Evolutionary conservation across 1,140 invertebrate species (phyloP).

Genomic region (Drosophila tristis): DNA sequence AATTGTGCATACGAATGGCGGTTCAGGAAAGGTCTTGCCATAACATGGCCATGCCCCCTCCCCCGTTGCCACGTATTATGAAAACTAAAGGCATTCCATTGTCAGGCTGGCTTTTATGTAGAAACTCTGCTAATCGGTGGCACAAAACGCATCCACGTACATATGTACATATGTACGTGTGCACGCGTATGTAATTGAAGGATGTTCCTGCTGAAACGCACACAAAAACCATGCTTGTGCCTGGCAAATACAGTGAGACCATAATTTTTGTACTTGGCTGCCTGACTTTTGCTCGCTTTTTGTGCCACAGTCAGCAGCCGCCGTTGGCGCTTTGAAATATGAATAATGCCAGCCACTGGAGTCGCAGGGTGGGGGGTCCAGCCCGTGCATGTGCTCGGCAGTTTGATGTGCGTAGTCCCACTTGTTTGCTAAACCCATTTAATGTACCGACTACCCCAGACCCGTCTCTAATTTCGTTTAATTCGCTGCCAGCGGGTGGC

Average conservation of each 20-base stretch:
- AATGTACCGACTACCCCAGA: conserved; percentile 30
- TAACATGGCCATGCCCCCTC: not conserved
- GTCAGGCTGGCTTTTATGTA: conserved; percentile 62
- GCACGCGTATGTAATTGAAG: no score
- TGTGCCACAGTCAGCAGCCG: conserved; percentile 59
- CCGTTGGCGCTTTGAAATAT: conserved; percentile 70
- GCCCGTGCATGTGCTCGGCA: conserved; percentile 29
- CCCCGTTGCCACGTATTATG: conserved; percentile 27
- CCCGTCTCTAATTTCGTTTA: conserved; percentile 70
- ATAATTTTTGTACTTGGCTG: conserved; percentile 78
- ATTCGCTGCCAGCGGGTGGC: conserved; percentile 62
- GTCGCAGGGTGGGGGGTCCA: not conserved
- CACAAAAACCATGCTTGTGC: conserved; percentile 23
- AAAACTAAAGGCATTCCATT: conserved; percentile 68
- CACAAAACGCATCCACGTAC: conserved; percentile 53
- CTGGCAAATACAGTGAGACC: conserved; percentile 71
- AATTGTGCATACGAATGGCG: conserved; percentile 56
- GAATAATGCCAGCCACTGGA: conserved; percentile 61
- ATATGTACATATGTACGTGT: not conserved
- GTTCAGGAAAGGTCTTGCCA: conserved; percentile 55
- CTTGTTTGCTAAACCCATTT: conserved; percentile 72
- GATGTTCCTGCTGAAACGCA: not conserved
- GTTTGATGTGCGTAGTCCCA: conserved; percentile 62
- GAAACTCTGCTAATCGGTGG: conserved; percentile 59
- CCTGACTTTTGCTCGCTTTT: conserved; percentile 67